Conservation (phyloP, 1,140 invertebrate species). For the Panagrolaimus sp. region DNA sequence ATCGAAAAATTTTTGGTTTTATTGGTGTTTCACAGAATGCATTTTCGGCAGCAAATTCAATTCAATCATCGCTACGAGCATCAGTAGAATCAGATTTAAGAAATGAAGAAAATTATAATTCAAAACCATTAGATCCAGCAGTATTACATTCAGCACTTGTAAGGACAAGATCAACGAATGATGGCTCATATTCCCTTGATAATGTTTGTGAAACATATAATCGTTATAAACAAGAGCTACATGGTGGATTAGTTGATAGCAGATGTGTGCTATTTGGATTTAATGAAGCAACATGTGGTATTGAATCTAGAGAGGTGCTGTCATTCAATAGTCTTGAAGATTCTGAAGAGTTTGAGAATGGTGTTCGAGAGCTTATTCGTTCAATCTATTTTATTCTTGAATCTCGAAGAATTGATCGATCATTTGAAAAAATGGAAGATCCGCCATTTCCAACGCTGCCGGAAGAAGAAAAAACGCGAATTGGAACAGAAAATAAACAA, state of each 20-base stretch:
- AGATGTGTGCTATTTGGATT: conserved; percentile 46
- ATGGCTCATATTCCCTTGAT: conserved; percentile 1
- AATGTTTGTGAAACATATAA: conserved; percentile 13
- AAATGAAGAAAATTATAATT: not conserved
- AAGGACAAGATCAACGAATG: conserved; percentile 13
- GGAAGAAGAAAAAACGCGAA: conserved; percentile 50
- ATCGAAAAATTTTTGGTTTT: conserved; percentile 45
- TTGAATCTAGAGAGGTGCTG: conserved; percentile 27
- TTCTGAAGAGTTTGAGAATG: conserved; percentile 41
- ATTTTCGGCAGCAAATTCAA: not conserved
- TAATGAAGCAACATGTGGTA: conserved; percentile 17
- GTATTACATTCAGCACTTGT: not conserved
- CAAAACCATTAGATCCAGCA: not conserved
- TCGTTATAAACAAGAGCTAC: conserved; percentile 34
- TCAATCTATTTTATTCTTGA: conserved; percentile 54
- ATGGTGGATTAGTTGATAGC: conserved; percentile 33
- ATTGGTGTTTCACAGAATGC: conserved; percentile 33
- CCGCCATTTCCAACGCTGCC: conserved; percentile 44
- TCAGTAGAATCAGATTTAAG: not conserved
- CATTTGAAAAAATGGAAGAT: conserved; percentile 46
- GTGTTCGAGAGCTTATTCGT: conserved; percentile 47
- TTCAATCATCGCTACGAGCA: conserved; percentile 24
- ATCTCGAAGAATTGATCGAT: conserved; percentile 42
- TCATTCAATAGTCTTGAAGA: conserved; percentile 34
- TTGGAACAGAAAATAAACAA: conserved; percentile 48